These are phyloP conservation scores for Myotis yumanensis DNA, from an alignment of 2,113 vertebrate species.

Conservation along the genomic window DNA sequence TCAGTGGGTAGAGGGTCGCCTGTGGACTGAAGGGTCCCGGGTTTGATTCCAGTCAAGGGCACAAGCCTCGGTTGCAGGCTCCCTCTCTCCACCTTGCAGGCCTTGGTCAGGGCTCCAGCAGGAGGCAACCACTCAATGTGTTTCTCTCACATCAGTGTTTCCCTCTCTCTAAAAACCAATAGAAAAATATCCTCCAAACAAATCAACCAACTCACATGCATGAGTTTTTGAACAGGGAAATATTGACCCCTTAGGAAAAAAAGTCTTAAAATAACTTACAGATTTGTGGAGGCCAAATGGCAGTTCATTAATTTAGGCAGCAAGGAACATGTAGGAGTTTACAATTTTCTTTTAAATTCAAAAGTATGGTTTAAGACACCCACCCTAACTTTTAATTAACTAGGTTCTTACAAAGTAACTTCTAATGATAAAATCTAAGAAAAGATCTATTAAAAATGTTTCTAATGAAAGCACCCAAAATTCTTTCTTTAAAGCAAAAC, in stretches of 20 bases:
- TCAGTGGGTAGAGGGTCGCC: too few species aligned
- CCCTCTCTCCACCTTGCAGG: too few species aligned
- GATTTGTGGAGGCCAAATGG: background rate
- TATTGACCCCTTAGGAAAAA: too few species aligned
- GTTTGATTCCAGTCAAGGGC: too few species aligned
- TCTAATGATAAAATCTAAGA: background rate
- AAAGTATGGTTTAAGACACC: background rate
- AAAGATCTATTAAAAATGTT: background rate
- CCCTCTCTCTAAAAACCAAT: too few species aligned
- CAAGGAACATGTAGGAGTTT: background rate
- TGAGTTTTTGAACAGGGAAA: background rate
- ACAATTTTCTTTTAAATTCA: background rate
- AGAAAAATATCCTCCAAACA: too few species aligned
- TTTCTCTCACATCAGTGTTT: too few species aligned
- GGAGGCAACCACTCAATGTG: too few species aligned
- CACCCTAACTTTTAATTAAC: rapidly evolving
- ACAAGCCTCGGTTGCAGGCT: too few species aligned
- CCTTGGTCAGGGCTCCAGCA: too few species aligned
- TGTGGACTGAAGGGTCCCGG: too few species aligned
- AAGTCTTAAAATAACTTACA: background rate
- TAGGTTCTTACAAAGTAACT: background rate
- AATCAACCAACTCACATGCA: background rate
- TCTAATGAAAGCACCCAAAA: background rate
- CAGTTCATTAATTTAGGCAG: background rate
- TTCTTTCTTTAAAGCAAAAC: background rate